Conservation (phyloP, 2,888 invertebrate genomes). For the Cosmia pyralina region DNA sequence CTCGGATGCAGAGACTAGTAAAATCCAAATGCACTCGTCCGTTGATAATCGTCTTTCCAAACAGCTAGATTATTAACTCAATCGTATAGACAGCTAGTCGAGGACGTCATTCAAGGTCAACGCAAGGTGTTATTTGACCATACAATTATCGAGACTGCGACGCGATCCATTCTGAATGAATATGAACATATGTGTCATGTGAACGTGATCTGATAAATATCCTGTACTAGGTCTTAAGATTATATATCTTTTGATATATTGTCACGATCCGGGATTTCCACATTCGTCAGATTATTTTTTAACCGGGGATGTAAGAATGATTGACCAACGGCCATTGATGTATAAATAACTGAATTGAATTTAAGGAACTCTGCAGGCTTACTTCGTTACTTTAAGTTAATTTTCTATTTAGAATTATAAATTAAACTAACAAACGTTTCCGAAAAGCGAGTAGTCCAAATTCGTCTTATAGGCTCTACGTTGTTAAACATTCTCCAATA, state of each 20-base stretch:
- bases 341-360: background rate
- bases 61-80: constrained; percentile 5
- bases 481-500: background rate
- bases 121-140: constrained; percentile 52
- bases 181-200: constrained; percentile 18
- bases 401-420: background rate
- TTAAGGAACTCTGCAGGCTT: background rate
- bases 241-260: constrained; percentile 1
- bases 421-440: background rate
- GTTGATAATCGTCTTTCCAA: constrained; percentile 3
- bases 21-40: background rate
- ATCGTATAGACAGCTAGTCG: constrained; percentile 26
- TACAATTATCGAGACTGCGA: constrained; percentile 42
- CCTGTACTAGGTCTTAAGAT: constrained; percentile 14
- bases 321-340: background rate
- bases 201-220: constrained; percentile 19
- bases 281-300: background rate
- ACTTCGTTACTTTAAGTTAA: background rate
- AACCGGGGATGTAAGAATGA: background rate
- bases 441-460: background rate
- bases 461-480: background rate
- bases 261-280: background rate
- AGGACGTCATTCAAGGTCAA: constrained; percentile 52
- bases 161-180: constrained; percentile 31
- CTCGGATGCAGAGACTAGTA: background rate